A percentile compares a stretch with the other conserved stretches of the same genome.
These are phyloP conservation scores for Parazoanthus darwini DNA, from an alignment of 92 coral and sea anemone genomes.

Conservation along the genomic window DNA sequence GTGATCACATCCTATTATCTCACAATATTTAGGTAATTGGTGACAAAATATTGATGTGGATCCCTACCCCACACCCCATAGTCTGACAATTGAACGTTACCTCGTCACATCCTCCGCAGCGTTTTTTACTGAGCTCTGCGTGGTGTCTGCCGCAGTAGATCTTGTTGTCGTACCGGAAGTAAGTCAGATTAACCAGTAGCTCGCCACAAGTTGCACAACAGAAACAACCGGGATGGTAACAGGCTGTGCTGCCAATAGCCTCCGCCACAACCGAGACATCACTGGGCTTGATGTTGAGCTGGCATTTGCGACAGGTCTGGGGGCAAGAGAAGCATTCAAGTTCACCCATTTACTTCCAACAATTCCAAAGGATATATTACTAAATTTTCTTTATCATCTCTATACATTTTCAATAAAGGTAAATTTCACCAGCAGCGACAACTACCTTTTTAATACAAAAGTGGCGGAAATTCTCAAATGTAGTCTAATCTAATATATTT, in stretches of 20 bases:
- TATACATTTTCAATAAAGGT: no score
- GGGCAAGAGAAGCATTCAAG: not conserved
- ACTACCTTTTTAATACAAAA: no score
- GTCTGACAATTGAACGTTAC: constrained; percentile 44
- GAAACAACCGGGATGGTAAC: constrained; percentile 94
- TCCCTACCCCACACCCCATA: no score
- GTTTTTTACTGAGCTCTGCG: constrained; percentile 86
- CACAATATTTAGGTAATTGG: no score
- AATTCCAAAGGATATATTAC: not conserved
- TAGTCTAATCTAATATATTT: no score
- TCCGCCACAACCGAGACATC: constrained; percentile 80
- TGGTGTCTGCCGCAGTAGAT: constrained; percentile 97
- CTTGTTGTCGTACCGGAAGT: constrained; percentile 81
- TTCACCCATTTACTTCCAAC: not conserved
- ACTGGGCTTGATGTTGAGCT: constrained; percentile 74
- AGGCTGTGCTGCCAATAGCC: constrained; percentile 64
- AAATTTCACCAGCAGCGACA: no score
- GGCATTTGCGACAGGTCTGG: constrained; percentile 78
- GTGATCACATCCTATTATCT: no score
- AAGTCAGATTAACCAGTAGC: constrained; percentile 80
- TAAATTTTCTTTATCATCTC: no score
- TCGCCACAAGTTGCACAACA: constrained; percentile 89
- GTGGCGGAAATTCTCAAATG: no score
- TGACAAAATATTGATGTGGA: no score
- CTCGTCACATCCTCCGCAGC: constrained; percentile 99